Percentiles rank a stretch among this genome's conserved stretches.
These are phyloP conservation scores for Coptodon bakossiorum DNA, from an alignment of 2,113 vertebrate species.

Conservation along the genomic window DNA sequence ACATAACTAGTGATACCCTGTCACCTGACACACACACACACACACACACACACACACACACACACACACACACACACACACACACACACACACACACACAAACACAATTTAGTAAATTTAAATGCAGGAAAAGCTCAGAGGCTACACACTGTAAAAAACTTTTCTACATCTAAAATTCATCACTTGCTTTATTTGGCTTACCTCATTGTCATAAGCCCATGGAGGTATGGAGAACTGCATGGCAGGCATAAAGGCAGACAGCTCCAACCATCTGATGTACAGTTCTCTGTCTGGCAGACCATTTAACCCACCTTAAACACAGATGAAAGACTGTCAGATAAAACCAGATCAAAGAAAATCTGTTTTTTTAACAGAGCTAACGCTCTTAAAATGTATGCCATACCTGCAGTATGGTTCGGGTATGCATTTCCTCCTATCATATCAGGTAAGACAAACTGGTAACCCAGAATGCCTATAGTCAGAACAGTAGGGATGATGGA, in stretches of 20 bases:
- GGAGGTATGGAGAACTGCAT: slow-evolving; percentile 97
- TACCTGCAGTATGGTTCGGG: slow-evolving; percentile 67
- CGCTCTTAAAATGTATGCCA: not conserved
- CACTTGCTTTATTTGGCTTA: not conserved
- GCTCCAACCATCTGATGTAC: slow-evolving; percentile 92
- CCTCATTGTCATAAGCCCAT: slow-evolving; percentile 84
- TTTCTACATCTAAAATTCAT: not conserved
- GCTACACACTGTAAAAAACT: not conserved
- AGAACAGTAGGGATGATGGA: slow-evolving; percentile 91
- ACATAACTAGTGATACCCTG: too few species aligned
- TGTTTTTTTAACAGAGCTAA: not conserved
- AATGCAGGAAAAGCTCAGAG: not conserved
- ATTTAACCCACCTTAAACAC: slow-evolving; percentile 2
- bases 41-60: too few species aligned
- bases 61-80: too few species aligned
- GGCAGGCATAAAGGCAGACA: slow-evolving; percentile 93
- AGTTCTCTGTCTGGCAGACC: slow-evolving; percentile 85
- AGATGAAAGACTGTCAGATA: not conserved
- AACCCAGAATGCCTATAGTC: slow-evolving; percentile 88
- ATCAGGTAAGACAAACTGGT: slow-evolving; percentile 83
- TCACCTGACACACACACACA: too few species aligned
- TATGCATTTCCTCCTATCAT: slow-evolving; percentile 85
- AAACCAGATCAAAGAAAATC: not conserved
- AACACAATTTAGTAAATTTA: not conserved
- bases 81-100: not conserved